Conservation (phyloP, 2,888 invertebrate species). For the Dolichopus griseipennis region DNA sequence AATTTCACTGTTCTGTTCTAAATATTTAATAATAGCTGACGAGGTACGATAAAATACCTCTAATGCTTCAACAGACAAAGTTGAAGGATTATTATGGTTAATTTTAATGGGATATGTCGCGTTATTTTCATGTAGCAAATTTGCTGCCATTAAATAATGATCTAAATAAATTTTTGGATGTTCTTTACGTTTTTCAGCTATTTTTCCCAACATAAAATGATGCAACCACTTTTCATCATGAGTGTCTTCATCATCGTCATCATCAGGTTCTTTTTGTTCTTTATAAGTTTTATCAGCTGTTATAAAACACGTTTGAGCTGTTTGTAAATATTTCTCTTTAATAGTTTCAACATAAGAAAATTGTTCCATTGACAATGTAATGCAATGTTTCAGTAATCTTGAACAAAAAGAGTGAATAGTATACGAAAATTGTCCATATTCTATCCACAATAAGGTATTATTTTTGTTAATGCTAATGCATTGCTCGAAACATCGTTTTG, state of each 20-base stretch:
- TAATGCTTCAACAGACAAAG: constrained; percentile 77
- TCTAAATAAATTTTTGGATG: constrained; percentile 65
- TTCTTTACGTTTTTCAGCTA: constrained; percentile 75
- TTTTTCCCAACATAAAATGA: constrained; percentile 93
- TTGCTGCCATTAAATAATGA: constrained; percentile 48
- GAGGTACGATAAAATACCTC: constrained; percentile 81
- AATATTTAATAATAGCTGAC: constrained; percentile 77
- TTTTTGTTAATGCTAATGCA: constrained; percentile 67
- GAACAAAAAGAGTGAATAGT: constrained; percentile 85
- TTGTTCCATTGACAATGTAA: constrained; percentile 64
- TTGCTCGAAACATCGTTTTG: constrained; percentile 71
- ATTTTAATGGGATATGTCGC: constrained; percentile 82
- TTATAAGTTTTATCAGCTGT: constrained; percentile 56
- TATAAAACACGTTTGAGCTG: constrained; percentile 69
- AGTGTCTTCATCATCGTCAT: constrained; percentile 36
- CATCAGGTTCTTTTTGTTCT: constrained; percentile 26
- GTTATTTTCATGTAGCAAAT: constrained; percentile 65
- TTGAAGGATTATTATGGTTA: constrained; percentile 72
- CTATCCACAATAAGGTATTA: constrained; percentile 75
- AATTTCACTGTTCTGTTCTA: constrained; percentile 63
- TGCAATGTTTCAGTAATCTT: constrained; percentile 71
- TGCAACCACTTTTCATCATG: constrained; percentile 86
- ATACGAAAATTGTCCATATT: constrained; percentile 85
- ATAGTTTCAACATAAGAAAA: constrained; percentile 66
- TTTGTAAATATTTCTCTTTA: constrained; percentile 69